These are phyloP conservation scores for Macrobrachium rosenbergii DNA, from an alignment of 1,140 invertebrate species.

Conservation along the genomic window DNA sequence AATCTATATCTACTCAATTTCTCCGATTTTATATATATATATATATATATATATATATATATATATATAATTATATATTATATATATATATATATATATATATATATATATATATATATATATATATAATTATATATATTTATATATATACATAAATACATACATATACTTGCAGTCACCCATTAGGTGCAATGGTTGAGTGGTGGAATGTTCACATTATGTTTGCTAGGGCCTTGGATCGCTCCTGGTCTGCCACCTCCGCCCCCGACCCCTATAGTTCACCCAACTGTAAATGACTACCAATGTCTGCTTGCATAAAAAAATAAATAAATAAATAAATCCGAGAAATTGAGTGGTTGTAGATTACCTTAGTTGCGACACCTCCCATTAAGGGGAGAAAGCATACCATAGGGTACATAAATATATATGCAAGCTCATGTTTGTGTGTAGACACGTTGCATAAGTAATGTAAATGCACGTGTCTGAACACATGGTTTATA, in stretches of 20 bases:
- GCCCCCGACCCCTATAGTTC: too few species aligned
- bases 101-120: constrained; percentile 49
- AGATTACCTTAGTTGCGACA: too few species aligned
- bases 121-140: constrained; percentile 43
- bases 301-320: background rate
- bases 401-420: background rate
- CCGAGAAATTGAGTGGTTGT: too few species aligned
- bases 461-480: too few species aligned
- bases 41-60: constrained; percentile 47
- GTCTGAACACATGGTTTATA: too few species aligned
- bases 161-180: background rate
- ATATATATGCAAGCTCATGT: background rate
- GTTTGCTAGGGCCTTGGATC: too few species aligned
- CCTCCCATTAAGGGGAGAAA: background rate
- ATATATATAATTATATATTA: constrained; percentile 52
- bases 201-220: too few species aligned
- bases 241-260: too few species aligned
- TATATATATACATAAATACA: constrained; percentile 40
- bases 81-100: constrained; percentile 52
- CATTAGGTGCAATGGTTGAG: too few species aligned
- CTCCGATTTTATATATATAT: too few species aligned
- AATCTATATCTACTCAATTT: too few species aligned
- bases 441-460: background rate
- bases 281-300: too few species aligned
- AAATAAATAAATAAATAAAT: constrained; percentile 18